Base-by-base conservation (phyloP, 2,113 vertebrate genomes). In the Butastur rufipennis region DNA sequence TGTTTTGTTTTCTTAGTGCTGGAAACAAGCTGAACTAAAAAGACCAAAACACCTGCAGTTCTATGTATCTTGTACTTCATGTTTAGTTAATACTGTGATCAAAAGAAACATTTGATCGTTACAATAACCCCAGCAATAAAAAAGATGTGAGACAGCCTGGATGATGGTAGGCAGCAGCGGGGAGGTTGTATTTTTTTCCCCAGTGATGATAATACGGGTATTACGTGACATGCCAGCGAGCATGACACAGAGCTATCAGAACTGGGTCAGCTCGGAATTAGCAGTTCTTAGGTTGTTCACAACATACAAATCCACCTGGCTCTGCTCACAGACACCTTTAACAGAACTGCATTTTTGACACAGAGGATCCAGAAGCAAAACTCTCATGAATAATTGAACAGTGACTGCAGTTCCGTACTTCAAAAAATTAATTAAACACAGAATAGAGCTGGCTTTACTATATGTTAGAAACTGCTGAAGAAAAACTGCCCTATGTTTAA, bases 201-300 rank as follows among this genome's bases (percentile, higher is more conserved):
- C 14, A 19, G 62, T 61, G 81, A 84, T 75, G 66, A 61, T 75
- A 88, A 68, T 31, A 26, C 0, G 2, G 71, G 63, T 80, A 70
- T 86, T 74, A 70, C 0, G 3, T 56, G 79, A 82, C 62, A 19
- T 21, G 62, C 43, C 88, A 93, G 71, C 2, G 0, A 75, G 53
- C n/a, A 15, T 8, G 48, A 81, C 42, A 75, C 65, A 68, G 80
- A 85, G 34, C 38, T 36, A 26, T 52, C 85, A 65, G 43, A 93
- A 92, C 34, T 88, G 63, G 79, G 74, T 92, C 94, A 90, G 66
- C 86, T 83, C 66, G 43, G 70, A 92, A 90, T 82, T 71, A 92
- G 56, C 66, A 68, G 66, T 86, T 75, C 85, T 72, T 50, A 38
- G 23, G 16, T 25, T 61, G 73, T 59, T 81, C 74, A 34, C 71